Conservation (phyloP, 1,140 invertebrate species). For the Holotrichia oblita region DNA sequence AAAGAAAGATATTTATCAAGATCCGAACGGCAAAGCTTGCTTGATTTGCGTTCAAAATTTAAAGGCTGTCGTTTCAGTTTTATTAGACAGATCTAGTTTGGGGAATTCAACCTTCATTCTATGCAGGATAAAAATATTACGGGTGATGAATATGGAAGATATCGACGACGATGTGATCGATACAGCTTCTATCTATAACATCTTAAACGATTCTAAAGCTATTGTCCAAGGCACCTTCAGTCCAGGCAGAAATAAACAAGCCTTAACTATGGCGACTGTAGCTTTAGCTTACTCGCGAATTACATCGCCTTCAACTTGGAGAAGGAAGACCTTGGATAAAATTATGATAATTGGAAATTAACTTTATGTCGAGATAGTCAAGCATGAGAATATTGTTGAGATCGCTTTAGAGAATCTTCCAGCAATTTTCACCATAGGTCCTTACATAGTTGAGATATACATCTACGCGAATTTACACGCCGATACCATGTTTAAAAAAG, state of each 20-base stretch:
- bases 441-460: conserved; percentile 65
- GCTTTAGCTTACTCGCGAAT: conserved; percentile 67
- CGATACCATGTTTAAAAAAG: conserved; percentile 64
- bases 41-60: conserved; percentile 64
- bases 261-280: conserved; percentile 62
- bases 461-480: conserved; percentile 64
- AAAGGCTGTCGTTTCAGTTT: conserved; percentile 61
- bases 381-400: conserved; percentile 61
- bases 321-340: conserved; percentile 65
- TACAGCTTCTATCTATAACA: conserved; percentile 63
- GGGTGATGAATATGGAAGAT: conserved; percentile 61
- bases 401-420: conserved; percentile 64
- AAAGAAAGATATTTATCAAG: conserved; percentile 56
- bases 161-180: conserved; percentile 61
- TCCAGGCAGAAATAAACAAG: conserved; percentile 64
- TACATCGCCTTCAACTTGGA: conserved; percentile 66
- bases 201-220: conserved; percentile 64
- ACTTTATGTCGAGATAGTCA: conserved; percentile 61
- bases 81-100: conserved; percentile 63
- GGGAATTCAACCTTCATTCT: conserved; percentile 65
- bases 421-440: conserved; percentile 64
- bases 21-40: conserved; percentile 59
- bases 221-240: conserved; percentile 66
- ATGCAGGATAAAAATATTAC: conserved; percentile 62
- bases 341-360: conserved; percentile 65